phyloP scores from a whole-genome alignment of 1,140 invertebrate genomes.

The Drosophila orena region DNA sequence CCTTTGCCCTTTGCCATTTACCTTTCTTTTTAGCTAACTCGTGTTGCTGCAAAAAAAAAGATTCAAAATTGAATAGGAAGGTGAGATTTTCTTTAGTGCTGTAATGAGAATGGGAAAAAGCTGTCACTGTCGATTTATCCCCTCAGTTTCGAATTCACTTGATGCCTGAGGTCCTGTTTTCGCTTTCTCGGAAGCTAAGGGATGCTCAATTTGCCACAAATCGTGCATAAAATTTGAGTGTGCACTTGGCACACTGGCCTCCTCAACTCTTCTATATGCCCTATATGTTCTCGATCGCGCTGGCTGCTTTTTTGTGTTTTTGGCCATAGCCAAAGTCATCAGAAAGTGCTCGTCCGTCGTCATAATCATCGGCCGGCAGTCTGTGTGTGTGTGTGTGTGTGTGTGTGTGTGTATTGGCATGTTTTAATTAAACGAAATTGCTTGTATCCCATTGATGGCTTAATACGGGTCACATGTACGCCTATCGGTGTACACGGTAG shows the following conservation, averaged over 20 bases:
- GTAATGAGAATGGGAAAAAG: constrained; percentile 35
- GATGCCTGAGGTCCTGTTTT: constrained; percentile 27
- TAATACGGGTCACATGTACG: constrained; percentile 57
- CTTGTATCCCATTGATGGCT: constrained; percentile 79
- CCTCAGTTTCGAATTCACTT: neutral
- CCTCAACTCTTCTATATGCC: neutral
- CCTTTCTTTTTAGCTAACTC: neutral
- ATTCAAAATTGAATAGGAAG: too few relatives aligned
- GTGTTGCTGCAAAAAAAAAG: neutral
- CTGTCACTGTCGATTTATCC: constrained; percentile 16
- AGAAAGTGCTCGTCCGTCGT: neutral
- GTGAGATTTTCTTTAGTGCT: too few relatives aligned
- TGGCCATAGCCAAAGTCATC: neutral
- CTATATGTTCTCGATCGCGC: neutral
- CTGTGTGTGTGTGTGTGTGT: constrained; percentile 75
- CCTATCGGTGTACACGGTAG: constrained; percentile 24
- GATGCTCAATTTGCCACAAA: constrained; percentile 60
- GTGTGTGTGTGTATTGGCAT: constrained; percentile 77
- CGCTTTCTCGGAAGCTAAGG: constrained; percentile 6
- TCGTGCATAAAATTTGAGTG: constrained; percentile 63
- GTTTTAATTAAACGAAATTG: constrained; percentile 83
- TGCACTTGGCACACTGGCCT: constrained; percentile 35
- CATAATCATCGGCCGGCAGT: constrained; percentile 50
- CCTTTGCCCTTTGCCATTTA: constrained; percentile 3
- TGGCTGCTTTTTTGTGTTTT: neutral